These are phyloP conservation scores for Dipodomys stephensi DNA, from an alignment of 2,113 vertebrate genomes.

Conservation along the genomic window DNA sequence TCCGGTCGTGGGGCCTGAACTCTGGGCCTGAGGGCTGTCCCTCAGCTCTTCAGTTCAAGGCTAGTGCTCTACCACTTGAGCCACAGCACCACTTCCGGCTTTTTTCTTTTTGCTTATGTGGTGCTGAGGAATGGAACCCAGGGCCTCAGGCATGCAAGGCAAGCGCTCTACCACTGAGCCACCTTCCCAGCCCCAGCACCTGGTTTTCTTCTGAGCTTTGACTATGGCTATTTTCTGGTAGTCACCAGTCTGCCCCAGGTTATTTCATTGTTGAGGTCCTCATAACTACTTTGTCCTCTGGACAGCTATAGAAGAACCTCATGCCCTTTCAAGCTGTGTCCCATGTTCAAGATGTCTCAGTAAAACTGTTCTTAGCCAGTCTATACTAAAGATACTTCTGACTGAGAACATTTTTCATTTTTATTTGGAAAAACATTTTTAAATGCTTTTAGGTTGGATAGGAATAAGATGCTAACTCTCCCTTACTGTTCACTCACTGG, in stretches of 20 bases:
- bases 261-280: neutral
- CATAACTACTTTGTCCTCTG: neutral
- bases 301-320: neutral
- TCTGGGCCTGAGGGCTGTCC: no score
- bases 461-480: neutral
- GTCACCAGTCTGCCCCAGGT: neutral
- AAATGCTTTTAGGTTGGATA: conserved; percentile 23
- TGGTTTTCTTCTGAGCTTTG: conserved; percentile 25
- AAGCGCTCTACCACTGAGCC: no score
- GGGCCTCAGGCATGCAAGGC: no score
- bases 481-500: neutral
- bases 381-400: neutral
- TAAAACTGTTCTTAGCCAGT: conserved; percentile 25
- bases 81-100: no score
- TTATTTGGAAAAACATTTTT: conserved; percentile 45
- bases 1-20: no score
- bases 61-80: no score
- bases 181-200: no score
- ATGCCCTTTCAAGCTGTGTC: neutral
- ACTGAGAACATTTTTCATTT: conserved; percentile 24
- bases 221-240: neutral
- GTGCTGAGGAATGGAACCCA: no score
- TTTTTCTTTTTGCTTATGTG: no score
- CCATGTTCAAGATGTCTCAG: conserved; percentile 6
- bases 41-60: no score